Evolutionary conservation across 1,140 invertebrate species (phyloP).

Genomic region (Mizuhopecten yessoensis): DNA sequence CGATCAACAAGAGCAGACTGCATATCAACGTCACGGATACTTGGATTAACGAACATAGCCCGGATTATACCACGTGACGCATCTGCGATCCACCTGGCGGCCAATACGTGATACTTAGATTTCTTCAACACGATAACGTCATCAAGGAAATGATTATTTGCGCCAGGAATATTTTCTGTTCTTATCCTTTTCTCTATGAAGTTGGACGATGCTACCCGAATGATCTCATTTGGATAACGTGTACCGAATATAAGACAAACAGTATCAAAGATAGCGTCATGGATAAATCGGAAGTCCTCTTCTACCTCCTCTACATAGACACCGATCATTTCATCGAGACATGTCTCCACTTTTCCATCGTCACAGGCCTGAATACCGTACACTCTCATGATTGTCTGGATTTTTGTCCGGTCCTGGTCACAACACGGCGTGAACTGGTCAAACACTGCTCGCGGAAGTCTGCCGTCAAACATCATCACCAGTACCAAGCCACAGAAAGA

Average conservation of each 20-base stretch:
- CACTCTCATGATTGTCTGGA: constrained; percentile 43
- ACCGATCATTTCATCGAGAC: constrained; percentile 45
- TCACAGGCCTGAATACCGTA: constrained; percentile 45
- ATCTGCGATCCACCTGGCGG: constrained; percentile 51
- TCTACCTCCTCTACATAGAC: constrained; percentile 56
- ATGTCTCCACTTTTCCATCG: not conserved
- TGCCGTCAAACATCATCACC: constrained; percentile 50
- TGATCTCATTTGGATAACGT: constrained; percentile 47
- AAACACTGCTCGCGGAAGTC: constrained; percentile 40
- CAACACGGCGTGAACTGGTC: constrained; percentile 44
- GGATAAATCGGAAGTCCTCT: constrained; percentile 53
- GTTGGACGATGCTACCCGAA: constrained; percentile 46
- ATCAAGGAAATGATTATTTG: not conserved
- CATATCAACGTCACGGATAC: constrained; percentile 46
- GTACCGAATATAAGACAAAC: constrained; percentile 57
- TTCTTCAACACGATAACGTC: constrained; percentile 54
- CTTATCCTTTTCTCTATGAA: constrained; percentile 50
- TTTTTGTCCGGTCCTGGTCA: not conserved
- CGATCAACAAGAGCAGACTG: not conserved
- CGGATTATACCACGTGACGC: constrained; percentile 47
- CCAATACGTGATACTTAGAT: constrained; percentile 8
- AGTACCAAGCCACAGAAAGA: constrained; percentile 52
- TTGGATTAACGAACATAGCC: constrained; percentile 53
- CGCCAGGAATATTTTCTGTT: constrained; percentile 7
- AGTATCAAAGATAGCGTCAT: constrained; percentile 57